Conservation (phyloP, 1,140 invertebrate species). For the Metopolophium dirhodum region DNA sequence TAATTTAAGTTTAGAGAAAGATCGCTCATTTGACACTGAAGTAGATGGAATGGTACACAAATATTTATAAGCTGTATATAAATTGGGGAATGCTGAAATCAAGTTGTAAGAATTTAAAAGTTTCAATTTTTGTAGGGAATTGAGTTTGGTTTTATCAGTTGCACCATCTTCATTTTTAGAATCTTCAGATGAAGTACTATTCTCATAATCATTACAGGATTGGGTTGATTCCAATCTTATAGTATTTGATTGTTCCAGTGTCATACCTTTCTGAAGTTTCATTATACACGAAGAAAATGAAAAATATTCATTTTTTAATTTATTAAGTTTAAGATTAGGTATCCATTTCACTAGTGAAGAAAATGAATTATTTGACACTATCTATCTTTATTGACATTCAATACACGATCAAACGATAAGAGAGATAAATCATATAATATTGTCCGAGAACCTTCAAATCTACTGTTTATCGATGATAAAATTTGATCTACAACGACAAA, state of each 20-base stretch:
- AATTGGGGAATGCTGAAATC: not conserved
- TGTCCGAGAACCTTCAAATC: not conserved
- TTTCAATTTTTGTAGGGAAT: not conserved
- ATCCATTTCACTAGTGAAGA: not conserved
- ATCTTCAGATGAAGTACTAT: not conserved
- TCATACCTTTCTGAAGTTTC: not conserved
- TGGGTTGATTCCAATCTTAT: not conserved
- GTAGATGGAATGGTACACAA: slow-evolving; percentile 5
- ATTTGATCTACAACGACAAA: slow-evolving; percentile 9
- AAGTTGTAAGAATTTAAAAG: slow-evolving; percentile 3
- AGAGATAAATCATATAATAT: slow-evolving; percentile 1
- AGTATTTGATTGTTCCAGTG: not conserved
- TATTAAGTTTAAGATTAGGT: not conserved
- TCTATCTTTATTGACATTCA: not conserved
- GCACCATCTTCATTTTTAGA: not conserved
- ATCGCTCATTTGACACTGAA: slow-evolving; percentile 3
- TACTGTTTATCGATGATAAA: not conserved
- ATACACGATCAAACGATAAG: not conserved
- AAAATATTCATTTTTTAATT: slow-evolving; percentile 17
- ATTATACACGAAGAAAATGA: not conserved
- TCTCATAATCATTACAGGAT: not conserved
- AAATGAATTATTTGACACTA: not conserved
- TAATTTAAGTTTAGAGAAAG: not conserved
- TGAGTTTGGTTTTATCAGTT: not conserved
- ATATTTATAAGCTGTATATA: slow-evolving; percentile 4